Conservation (phyloP, 2,113 vertebrate species). For the Callithrix jacchus region DNA sequence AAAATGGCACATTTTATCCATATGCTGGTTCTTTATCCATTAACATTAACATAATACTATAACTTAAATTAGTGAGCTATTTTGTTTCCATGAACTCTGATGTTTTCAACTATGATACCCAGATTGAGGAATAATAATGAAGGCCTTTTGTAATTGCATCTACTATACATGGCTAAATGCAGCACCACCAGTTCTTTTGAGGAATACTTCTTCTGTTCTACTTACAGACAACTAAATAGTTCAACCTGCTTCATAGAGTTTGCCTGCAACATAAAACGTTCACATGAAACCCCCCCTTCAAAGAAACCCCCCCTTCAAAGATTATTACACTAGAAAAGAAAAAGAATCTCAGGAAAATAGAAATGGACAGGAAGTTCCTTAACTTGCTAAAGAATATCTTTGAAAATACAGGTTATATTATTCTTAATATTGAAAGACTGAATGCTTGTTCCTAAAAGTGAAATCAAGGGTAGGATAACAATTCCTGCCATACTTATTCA, state of each 20-base stretch:
- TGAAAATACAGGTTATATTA: not conserved
- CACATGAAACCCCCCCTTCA: not conserved
- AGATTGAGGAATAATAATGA: not conserved
- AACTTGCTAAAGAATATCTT: not conserved
- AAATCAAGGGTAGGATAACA: not conserved
- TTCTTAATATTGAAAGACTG: not conserved
- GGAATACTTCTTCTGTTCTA: not conserved
- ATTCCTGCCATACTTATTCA: not conserved
- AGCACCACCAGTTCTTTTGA: not conserved
- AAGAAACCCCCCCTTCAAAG: no score
- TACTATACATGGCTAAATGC: not conserved
- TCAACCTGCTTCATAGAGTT: not conserved
- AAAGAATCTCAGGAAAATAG: not conserved
- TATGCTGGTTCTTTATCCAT: not conserved
- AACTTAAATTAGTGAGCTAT: not conserved
- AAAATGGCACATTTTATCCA: not conserved
- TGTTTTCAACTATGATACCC: not conserved
- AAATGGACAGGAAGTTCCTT: not conserved
- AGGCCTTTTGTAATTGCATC: not conserved
- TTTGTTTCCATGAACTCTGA: not conserved
- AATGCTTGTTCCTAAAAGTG: not conserved
- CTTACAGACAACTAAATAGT: not conserved
- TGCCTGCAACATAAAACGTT: not conserved
- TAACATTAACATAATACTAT: not conserved
- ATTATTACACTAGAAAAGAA: not conserved